A percentile compares a stretch with the other conserved stretches of the same genome.
Evolutionary conservation across 1,140 invertebrate genomes (phyloP).

Genomic region (Zaprionus ghesquierei): DNA sequence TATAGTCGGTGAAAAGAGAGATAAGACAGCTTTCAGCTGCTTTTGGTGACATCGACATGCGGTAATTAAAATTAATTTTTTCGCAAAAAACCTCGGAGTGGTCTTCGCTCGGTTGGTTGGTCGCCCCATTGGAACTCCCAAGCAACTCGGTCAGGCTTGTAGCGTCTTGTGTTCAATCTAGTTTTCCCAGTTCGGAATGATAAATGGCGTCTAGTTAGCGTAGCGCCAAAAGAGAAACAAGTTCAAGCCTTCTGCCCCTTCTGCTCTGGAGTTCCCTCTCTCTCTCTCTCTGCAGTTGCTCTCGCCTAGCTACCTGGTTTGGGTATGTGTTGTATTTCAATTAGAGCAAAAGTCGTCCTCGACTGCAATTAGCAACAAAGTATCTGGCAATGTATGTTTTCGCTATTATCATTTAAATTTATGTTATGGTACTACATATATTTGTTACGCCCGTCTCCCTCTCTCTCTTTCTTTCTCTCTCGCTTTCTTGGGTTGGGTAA

Average conservation of each 20-base stretch:
- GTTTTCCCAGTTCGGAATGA: slow-evolving; percentile 71
- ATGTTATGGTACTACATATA: slow-evolving; percentile 62
- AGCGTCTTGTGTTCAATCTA: slow-evolving; percentile 45
- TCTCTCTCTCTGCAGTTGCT: background rate
- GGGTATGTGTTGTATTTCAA: slow-evolving; percentile 67
- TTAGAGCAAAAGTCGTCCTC: slow-evolving; percentile 73
- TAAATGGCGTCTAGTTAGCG: slow-evolving; percentile 75
- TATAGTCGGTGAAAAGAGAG: slow-evolving; percentile 5
- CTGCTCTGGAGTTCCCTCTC: background rate
- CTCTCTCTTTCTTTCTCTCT: background rate
- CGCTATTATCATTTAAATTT: slow-evolving; percentile 77
- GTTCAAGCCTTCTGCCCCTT: slow-evolving; percentile 44
- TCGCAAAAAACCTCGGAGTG: background rate
- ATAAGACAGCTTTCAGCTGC: slow-evolving; percentile 32
- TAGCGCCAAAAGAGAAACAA: slow-evolving; percentile 73
- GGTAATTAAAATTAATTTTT: slow-evolving; percentile 78
- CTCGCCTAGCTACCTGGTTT: slow-evolving; percentile 5
- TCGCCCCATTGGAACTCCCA: slow-evolving; percentile 5
- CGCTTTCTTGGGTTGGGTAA: slow-evolving; percentile 25
- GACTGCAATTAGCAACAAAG: slow-evolving; percentile 70
- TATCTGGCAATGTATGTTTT: slow-evolving; percentile 73
- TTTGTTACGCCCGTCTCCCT: slow-evolving; percentile 34
- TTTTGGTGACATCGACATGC: slow-evolving; percentile 46
- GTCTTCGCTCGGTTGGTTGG: background rate
- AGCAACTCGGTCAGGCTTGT: slow-evolving; percentile 43